Evolutionary conservation across 2,888 invertebrate genomes (phyloP).

Genomic region (Synanthedon andrenaeformis): DNA sequence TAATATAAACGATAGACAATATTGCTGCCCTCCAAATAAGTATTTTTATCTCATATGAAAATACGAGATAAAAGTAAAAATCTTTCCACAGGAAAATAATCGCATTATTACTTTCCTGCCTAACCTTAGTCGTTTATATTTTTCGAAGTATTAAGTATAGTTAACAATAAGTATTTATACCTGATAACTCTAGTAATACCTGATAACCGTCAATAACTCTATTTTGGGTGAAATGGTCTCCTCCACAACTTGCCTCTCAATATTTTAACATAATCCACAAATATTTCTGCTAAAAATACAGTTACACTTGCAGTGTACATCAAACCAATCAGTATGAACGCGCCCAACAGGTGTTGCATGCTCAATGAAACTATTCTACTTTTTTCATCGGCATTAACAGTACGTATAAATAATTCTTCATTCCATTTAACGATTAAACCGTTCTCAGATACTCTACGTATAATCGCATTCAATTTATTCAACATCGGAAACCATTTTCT

Average conservation of each 20-base stretch:
- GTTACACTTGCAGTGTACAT: conserved; percentile 42
- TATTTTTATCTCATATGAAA: no score
- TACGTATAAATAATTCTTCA: conserved; percentile 47
- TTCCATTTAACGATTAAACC: conserved; percentile 65
- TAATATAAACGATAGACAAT: no score
- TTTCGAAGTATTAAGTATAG: no score
- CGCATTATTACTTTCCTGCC: no score
- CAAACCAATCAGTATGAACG: conserved; percentile 58
- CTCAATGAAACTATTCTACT: conserved; percentile 43
- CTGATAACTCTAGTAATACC: no score
- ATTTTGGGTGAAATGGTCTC: no score
- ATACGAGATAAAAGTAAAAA: no score
- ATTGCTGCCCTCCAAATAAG: no score
- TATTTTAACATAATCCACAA: conserved; percentile 5
- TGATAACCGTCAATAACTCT: no score
- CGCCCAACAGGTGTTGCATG: conserved; percentile 54
- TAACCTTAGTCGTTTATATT: no score
- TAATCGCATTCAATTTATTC: conserved; percentile 51
- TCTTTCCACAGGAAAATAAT: no score
- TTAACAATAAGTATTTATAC: no score
- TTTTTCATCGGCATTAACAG: conserved; percentile 24
- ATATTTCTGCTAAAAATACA: conserved; percentile 45
- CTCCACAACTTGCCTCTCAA: not conserved
- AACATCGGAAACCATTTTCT: conserved; percentile 61
- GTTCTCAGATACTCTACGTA: conserved; percentile 58